Percentiles rank a stretch among this genome's conserved stretches.
These are phyloP conservation scores for Pantala flavescens DNA, from an alignment of 1,140 invertebrate genomes.

Conservation along the genomic window DNA sequence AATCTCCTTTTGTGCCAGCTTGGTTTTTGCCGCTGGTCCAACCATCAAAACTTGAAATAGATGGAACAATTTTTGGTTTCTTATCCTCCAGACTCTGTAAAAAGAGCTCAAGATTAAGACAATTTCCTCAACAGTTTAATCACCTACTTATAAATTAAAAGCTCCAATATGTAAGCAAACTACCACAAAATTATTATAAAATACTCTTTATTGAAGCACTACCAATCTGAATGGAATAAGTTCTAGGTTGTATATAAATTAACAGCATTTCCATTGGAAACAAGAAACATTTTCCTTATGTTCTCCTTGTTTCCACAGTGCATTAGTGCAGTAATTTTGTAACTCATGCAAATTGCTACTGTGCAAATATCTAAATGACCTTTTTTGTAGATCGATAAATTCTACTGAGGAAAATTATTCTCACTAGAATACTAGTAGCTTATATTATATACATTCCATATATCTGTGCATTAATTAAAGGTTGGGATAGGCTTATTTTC, in stretches of 20 bases:
- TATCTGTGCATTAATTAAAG: background rate
- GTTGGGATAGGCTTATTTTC: background rate
- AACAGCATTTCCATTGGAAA: background rate
- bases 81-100: constrained; percentile 29
- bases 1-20: background rate
- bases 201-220: background rate
- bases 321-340: background rate
- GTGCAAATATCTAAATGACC: background rate
- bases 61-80: constrained; percentile 25
- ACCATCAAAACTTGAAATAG: constrained; percentile 24
- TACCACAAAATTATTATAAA: background rate
- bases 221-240: background rate
- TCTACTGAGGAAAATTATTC: background rate
- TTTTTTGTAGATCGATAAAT: too few relatives aligned
- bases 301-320: background rate
- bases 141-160: background rate
- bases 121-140: too few relatives aligned
- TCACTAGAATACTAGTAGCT: background rate
- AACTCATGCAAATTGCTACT: background rate
- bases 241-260: background rate
- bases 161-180: background rate
- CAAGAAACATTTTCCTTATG: background rate
- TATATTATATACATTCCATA: background rate
- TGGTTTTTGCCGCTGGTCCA: background rate
- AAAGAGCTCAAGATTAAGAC: background rate